These are phyloP conservation scores for Bos taurus DNA, from an alignment of 2,113 vertebrate species.

Conservation along the genomic window DNA sequence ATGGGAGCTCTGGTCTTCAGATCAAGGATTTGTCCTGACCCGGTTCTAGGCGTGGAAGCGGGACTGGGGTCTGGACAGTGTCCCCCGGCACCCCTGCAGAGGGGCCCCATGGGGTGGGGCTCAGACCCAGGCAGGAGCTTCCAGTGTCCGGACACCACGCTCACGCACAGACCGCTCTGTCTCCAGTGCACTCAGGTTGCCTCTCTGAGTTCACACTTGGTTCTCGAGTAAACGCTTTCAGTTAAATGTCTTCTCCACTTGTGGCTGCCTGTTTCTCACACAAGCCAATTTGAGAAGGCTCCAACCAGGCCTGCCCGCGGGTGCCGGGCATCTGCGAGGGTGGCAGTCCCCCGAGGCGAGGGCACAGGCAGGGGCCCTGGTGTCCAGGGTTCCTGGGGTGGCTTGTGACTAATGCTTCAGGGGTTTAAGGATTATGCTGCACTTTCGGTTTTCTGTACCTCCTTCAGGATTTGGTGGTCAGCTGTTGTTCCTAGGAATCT, in stretches of 20 bases:
- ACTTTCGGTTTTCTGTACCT: not conserved
- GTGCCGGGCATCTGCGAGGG: not conserved
- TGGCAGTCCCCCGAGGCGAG: not conserved
- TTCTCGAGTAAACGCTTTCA: not conserved
- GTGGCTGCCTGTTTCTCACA: not conserved
- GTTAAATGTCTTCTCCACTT: not conserved
- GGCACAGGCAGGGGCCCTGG: not conserved
- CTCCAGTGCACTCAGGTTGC: rapidly evolving
- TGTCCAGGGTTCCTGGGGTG: not conserved
- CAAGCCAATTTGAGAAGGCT: not conserved
- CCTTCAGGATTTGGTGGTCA: not conserved
- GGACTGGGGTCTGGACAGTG: not conserved
- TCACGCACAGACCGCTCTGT: rapidly evolving
- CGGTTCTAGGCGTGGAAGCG: rapidly evolving
- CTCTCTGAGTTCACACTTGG: too few species aligned
- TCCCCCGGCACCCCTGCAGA: rapidly evolving
- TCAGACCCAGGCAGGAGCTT: not conserved
- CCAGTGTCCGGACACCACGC: rapidly evolving
- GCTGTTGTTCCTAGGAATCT: not conserved
- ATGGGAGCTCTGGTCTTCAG: not conserved
- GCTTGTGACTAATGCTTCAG: not conserved
- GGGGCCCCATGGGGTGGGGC: not conserved
- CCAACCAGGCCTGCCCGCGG: not conserved
- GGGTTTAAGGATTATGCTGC: too few species aligned
- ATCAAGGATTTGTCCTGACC: not conserved